Percentiles rank a stretch among this genome's conserved stretches.
These are phyloP conservation scores for Bungarus multicinctus DNA, from an alignment of 2,113 vertebrate species.

Conservation along the genomic window DNA sequence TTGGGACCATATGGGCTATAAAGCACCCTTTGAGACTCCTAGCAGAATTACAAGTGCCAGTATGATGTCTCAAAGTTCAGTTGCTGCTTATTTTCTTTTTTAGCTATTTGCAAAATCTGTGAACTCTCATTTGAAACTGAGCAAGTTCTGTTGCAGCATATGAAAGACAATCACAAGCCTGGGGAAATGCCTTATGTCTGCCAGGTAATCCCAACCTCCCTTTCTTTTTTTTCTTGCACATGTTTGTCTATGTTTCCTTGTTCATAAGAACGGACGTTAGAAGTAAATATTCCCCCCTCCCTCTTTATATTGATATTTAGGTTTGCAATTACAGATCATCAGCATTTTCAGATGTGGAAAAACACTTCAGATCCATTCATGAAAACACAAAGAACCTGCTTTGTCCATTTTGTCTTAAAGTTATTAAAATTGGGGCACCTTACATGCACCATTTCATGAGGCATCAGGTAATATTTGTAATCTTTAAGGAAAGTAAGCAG, in stretches of 20 bases:
- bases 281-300: background rate
- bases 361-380: conserved; percentile 90
- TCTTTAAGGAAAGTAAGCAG: background rate
- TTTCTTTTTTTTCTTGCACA: background rate
- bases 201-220: conserved; percentile 75
- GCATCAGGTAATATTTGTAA: conserved; percentile 83
- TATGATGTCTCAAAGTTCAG: rapidly evolving
- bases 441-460: conserved; percentile 99
- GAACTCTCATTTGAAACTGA: conserved; percentile 97
- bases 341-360: conserved; percentile 92
- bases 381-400: conserved; percentile 96
- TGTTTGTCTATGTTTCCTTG: background rate
- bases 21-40: background rate
- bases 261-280: background rate
- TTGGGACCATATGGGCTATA: background rate
- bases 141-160: conserved; percentile 95
- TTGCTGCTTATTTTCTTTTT: conserved; percentile 32
- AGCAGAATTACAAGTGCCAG: background rate
- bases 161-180: conserved; percentile 98
- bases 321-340: conserved; percentile 95
- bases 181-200: conserved; percentile 99
- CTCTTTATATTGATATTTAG: conserved; percentile 66
- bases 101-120: conserved; percentile 97
- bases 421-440: conserved; percentile 86
- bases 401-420: conserved; percentile 97